A percentile compares a stretch with the other conserved stretches of the same genome.
These are phyloP conservation scores for Drosophila mojavensis DNA, from an alignment of 1,140 invertebrate species.

Conservation along the genomic window DNA sequence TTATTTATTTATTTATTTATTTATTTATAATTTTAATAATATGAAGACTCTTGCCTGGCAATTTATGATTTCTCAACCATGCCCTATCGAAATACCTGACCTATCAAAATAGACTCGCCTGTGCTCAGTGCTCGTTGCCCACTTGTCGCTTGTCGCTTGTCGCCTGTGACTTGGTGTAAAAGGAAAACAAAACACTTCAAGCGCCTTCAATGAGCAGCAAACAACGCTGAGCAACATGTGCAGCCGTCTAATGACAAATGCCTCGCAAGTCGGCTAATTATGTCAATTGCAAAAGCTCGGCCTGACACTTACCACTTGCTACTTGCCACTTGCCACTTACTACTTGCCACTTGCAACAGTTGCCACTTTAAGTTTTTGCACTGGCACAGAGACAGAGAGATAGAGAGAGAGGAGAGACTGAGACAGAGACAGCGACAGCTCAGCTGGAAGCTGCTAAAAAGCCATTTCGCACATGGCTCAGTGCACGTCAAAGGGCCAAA, in stretches of 20 bases:
- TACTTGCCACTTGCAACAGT: slow-evolving; percentile 26
- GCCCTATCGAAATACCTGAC: too few relatives aligned
- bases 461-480: slow-evolving; percentile 20
- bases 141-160: too few relatives aligned
- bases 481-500: slow-evolving; percentile 42
- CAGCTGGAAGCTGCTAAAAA: slow-evolving; percentile 9
- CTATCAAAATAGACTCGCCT: too few relatives aligned
- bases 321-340: slow-evolving; percentile 36
- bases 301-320: slow-evolving; percentile 55
- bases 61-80: too few relatives aligned
- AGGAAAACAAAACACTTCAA: too few relatives aligned
- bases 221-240: too few relatives aligned
- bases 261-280: slow-evolving; percentile 55
- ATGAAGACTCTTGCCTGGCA: too few relatives aligned
- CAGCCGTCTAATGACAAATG: neutral
- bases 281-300: slow-evolving; percentile 61
- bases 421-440: neutral
- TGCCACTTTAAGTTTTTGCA: slow-evolving; percentile 45
- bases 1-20: too few relatives aligned
- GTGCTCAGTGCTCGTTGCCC: too few relatives aligned
- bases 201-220: too few relatives aligned
- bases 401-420: neutral
- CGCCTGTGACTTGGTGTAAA: too few relatives aligned
- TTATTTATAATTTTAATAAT: too few relatives aligned
- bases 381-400: neutral